A percentile compares a stretch with the other conserved stretches of the same genome.
Evolutionary conservation across 2,888 invertebrate species (phyloP).

Genomic region (Sclerodermus sp.): DNA sequence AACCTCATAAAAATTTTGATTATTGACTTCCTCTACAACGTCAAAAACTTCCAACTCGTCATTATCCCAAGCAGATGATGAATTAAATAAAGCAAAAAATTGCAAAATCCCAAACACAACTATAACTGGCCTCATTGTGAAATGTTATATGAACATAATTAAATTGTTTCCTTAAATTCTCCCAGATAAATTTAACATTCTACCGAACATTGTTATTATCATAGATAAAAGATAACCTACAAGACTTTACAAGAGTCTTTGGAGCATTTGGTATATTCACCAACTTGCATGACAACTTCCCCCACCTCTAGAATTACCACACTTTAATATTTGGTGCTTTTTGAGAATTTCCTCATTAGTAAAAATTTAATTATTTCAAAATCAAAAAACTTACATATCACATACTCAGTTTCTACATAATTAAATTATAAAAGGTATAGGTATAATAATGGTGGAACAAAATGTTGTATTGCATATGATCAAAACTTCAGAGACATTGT

Average conservation of each 20-base stretch:
- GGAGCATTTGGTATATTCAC: too few relatives aligned
- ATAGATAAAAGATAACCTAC: background rate
- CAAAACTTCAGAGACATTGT: background rate
- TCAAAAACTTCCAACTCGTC: constrained; percentile 94
- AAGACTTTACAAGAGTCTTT: too few relatives aligned
- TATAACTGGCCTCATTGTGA: constrained; percentile 38
- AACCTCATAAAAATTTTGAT: constrained; percentile 89
- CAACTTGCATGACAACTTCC: too few relatives aligned
- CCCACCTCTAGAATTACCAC: too few relatives aligned
- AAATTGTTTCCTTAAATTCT: background rate
- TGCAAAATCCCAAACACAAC: constrained; percentile 31
- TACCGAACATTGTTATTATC: background rate
- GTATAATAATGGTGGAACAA: too few relatives aligned
- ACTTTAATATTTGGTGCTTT: too few relatives aligned
- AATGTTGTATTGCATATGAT: too few relatives aligned
- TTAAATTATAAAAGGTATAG: too few relatives aligned
- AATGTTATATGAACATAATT: constrained; percentile 16
- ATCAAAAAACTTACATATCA: too few relatives aligned
- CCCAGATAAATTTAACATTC: background rate
- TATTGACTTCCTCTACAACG: constrained; percentile 93
- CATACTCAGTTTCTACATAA: too few relatives aligned
- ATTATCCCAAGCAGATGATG: constrained; percentile 71
- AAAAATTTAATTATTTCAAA: too few relatives aligned
- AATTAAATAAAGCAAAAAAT: constrained; percentile 35
- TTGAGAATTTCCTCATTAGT: too few relatives aligned